phyloP scores from a whole-genome alignment of 2,113 vertebrate species.

The Toxostoma redivivum region DNA sequence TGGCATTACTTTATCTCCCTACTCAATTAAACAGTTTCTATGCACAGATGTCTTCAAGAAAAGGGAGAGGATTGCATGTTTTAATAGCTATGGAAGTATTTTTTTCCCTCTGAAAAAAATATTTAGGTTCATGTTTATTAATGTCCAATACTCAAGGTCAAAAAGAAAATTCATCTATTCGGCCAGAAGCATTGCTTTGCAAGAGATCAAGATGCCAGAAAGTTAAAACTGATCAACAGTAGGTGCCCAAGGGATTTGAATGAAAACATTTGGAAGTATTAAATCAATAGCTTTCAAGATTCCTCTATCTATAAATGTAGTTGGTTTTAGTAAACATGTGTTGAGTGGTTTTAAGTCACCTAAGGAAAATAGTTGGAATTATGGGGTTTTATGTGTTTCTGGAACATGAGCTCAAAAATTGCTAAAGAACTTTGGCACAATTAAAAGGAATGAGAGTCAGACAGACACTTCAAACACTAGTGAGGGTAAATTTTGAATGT shows the following conservation, averaged over 20 bases:
- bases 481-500: not conserved
- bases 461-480: not conserved
- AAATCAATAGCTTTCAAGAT: not conserved
- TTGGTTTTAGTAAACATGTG: not conserved
- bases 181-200: not conserved
- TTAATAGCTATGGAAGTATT: not conserved
- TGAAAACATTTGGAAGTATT: slow-evolving; percentile 12
- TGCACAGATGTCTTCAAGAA: not conserved
- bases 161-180: not conserved
- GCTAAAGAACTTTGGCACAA: slow-evolving; percentile 5
- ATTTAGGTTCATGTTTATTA: not conserved
- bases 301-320: not conserved
- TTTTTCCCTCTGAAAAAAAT: not conserved
- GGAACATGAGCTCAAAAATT: slow-evolving; percentile 14
- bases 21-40: not conserved
- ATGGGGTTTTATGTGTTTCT: not conserved
- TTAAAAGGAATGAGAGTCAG: not conserved
- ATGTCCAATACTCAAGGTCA: not conserved
- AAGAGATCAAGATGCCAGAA: not conserved
- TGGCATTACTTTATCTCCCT: not conserved
- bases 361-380: slow-evolving; percentile 18
- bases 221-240: not conserved
- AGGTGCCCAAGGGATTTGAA: not conserved
- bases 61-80: not conserved
- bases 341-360: slow-evolving; percentile 29